Conservation (phyloP, 2,888 invertebrate species). For the Noctua pronuba region DNA sequence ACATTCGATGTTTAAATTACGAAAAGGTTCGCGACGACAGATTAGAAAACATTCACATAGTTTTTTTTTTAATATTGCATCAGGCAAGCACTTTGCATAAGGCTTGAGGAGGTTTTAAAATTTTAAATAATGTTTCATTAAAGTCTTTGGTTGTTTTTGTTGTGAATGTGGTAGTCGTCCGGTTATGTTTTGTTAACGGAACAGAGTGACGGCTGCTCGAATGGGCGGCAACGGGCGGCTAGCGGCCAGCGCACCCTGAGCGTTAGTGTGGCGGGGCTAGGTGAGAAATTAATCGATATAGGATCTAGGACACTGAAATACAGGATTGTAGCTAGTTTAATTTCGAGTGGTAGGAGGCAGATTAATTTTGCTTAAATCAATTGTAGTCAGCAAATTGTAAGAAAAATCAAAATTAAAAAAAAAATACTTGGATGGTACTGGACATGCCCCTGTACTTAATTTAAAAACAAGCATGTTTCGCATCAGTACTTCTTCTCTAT, state of each 20-base stretch:
- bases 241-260: conserved; percentile 84
- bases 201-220: conserved; percentile 85
- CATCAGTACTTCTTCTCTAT: neutral
- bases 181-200: conserved; percentile 89
- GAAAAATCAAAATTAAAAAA: neutral
- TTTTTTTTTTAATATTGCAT: conserved; percentile 19
- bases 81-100: conserved; percentile 36
- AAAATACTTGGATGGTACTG: neutral
- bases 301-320: conserved; percentile 50
- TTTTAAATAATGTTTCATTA: conserved; percentile 47
- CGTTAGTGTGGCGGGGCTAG: conserved; percentile 67
- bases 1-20: conserved; percentile 56
- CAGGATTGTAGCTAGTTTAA: neutral
- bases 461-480: neutral
- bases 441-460: neutral
- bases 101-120: conserved; percentile 24
- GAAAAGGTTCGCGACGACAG: conserved; percentile 36
- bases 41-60: conserved; percentile 34
- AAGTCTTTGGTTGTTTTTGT: conserved; percentile 65
- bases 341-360: neutral
- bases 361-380: neutral
- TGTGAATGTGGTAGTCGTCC: conserved; percentile 85
- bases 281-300: conserved; percentile 58
- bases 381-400: neutral
- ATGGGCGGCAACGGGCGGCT: conserved; percentile 77